Evolutionary conservation across 2,888 invertebrate genomes (phyloP).

Genomic region (Ectobius pallidus): DNA sequence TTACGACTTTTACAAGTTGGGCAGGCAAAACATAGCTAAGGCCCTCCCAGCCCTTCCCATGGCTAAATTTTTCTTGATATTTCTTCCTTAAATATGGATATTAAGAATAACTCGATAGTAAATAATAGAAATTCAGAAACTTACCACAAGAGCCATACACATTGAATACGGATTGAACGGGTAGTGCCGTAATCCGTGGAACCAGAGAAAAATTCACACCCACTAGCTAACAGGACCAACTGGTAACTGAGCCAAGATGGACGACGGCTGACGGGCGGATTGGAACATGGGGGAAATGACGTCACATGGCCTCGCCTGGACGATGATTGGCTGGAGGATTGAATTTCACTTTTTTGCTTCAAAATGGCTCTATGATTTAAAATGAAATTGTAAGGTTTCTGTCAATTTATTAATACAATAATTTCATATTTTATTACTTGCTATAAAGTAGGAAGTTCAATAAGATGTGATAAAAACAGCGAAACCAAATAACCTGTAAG

Average conservation of each 20-base stretch:
- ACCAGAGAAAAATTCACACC: slow-evolving; percentile 29
- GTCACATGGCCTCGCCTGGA: slow-evolving; percentile 7
- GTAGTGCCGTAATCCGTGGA: slow-evolving; percentile 39
- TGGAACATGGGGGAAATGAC: slow-evolving; percentile 23
- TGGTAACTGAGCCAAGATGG: slow-evolving; percentile 42
- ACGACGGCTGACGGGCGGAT: slow-evolving; percentile 23
- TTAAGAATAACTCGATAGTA: no score
- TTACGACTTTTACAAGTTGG: no score
- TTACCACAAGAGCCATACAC: slow-evolving; percentile 88
- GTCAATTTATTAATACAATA: no score
- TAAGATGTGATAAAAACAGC: no score
- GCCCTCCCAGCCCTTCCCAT: no score
- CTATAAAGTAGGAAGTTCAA: no score
- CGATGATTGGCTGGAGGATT: slow-evolving; percentile 18
- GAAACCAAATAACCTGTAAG: no score
- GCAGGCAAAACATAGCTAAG: no score
- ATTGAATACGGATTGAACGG: slow-evolving; percentile 66
- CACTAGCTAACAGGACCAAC: slow-evolving; percentile 32
- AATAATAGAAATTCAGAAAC: slow-evolving; percentile 53
- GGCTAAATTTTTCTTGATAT: no score
- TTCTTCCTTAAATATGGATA: no score
- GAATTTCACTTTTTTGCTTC: background rate
- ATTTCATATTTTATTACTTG: no score
- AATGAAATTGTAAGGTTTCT: no score
- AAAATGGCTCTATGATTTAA: background rate